A percentile compares a stretch with the other conserved stretches of the same genome.
Conservation (phyloP, 2,113 vertebrate species). For the Sula dactylatra region DNA sequence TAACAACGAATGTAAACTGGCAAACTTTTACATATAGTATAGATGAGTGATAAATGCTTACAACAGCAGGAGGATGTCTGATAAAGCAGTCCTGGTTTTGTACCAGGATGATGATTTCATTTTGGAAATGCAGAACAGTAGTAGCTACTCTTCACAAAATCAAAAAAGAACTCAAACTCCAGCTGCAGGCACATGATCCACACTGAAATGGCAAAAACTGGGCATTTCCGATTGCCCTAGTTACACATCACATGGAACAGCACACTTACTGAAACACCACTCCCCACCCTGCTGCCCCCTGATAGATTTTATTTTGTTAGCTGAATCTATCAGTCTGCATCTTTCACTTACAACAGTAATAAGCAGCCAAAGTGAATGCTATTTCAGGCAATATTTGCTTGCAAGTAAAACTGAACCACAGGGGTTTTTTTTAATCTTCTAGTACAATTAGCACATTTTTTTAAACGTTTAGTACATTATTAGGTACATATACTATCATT, state of each 20-base stretch:
- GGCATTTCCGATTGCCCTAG: not conserved
- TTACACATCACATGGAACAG: not conserved
- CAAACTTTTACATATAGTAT: not conserved
- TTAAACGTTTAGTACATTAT: not conserved
- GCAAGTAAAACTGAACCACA: not conserved
- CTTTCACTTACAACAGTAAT: not conserved
- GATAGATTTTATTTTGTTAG: not conserved
- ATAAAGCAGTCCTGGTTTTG: not conserved
- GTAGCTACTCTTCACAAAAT: not conserved
- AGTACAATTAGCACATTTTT: not conserved
- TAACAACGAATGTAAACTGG: not conserved
- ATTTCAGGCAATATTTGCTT: not conserved
- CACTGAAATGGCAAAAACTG: not conserved
- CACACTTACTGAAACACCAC: not conserved
- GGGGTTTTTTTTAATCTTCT: not conserved
- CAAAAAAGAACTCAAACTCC: not conserved
- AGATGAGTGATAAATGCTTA: not conserved
- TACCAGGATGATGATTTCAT: not conserved
- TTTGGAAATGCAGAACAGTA: not conserved
- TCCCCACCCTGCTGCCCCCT: not conserved
- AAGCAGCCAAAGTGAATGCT: not conserved
- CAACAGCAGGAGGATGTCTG: not conserved
- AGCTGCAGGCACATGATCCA: not conserved
- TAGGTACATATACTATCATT: not conserved
- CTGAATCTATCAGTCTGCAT: not conserved